Percentiles rank a stretch among this genome's conserved stretches.
Evolutionary conservation across 92 coral and sea anemone species (phyloP).

Genomic region (Heteractis magnifica): DNA sequence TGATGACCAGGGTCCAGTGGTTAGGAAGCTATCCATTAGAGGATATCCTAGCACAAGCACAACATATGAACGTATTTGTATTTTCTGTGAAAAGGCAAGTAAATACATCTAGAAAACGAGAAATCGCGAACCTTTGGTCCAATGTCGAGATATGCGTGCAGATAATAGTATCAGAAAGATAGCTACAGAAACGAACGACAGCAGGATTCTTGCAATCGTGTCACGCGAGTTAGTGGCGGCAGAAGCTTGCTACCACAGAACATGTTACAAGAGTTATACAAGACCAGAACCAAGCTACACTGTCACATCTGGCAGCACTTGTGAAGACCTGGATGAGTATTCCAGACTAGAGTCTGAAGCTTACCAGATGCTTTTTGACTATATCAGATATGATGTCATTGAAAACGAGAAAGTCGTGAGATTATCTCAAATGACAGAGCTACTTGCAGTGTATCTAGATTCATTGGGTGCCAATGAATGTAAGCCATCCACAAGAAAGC

Average conservation of each 20-base stretch:
- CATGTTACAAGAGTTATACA: conserved; percentile 42
- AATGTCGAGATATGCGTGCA: conserved; percentile 11
- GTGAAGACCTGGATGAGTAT: conserved; percentile 35
- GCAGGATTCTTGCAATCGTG: too few relatives aligned
- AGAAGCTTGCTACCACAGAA: conserved; percentile 54
- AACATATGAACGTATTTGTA: conserved; percentile 44
- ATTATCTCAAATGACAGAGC: conserved; percentile 30
- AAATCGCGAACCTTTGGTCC: conserved; percentile 46
- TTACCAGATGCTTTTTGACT: conserved; percentile 52
- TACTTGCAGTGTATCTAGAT: conserved; percentile 31
- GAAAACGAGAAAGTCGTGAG: conserved; percentile 40
- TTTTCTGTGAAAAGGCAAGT: conserved; percentile 49
- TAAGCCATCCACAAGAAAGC: conserved; percentile 45
- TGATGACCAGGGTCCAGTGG: conserved; percentile 17
- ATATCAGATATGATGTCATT: conserved; percentile 33
- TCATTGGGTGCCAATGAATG: conserved; percentile 35
- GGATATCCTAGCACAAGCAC: conserved; percentile 36
- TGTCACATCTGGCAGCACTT: conserved; percentile 8
- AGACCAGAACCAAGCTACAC: conserved; percentile 35
- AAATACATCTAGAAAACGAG: conserved; percentile 52
- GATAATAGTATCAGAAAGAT: too few relatives aligned
- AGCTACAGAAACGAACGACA: too few relatives aligned
- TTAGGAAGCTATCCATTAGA: conserved; percentile 41
- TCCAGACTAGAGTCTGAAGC: conserved; percentile 42
- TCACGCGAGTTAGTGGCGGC: conserved; percentile 49